Evolutionary conservation across 2,888 invertebrate species (phyloP), one percentile per base, ranked within the genome.

Genomic region (Hypomecis punctinalis): DNA sequence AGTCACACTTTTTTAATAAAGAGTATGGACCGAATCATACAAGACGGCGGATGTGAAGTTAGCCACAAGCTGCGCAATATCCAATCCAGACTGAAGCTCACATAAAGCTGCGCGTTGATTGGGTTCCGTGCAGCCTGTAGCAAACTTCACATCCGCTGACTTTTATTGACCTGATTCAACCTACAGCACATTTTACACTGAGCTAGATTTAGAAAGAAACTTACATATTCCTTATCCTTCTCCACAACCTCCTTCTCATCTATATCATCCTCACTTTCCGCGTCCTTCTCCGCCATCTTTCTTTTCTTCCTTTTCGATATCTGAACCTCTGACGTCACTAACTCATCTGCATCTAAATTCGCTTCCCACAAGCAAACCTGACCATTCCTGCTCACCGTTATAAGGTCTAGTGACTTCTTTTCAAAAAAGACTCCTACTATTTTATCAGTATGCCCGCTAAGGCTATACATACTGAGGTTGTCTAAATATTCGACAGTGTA

Each of bases 351-450:
- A 63, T 96, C 95, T 57, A 97, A 89, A 74, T 95, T 96, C 73
- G 97, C 97, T 79, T 97, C 96, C 99, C 99, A 99, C 48, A 97
- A 76, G 43, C 66, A 59, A 5, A 97, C 88, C 74, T 96, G 96
- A 0, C 98, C 98, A 86, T 98, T 98, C 76, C 96, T 95, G 79
- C 97, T 96, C 2, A 98, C 93, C 0, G 97, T 97, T 67, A 96
- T 96, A 8, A 99, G 91, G 88, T 99, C 97, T 72, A 99, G 94
- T 74, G 96, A 97, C 67, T 96, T 94, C 59, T 95, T 94, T 81
- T 98, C 97, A 90, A 99, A 99, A 85, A 97, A 99, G 52, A 97
- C 96, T 0, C 95, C 96, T 0, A 98, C 95, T 60, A 99, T 95
- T 49, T 95, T 93, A 81, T 98, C 97, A 0, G 96, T 96, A 80